Conservation (phyloP, 2,888 invertebrate species). For the Plemyria rubiginata region DNA sequence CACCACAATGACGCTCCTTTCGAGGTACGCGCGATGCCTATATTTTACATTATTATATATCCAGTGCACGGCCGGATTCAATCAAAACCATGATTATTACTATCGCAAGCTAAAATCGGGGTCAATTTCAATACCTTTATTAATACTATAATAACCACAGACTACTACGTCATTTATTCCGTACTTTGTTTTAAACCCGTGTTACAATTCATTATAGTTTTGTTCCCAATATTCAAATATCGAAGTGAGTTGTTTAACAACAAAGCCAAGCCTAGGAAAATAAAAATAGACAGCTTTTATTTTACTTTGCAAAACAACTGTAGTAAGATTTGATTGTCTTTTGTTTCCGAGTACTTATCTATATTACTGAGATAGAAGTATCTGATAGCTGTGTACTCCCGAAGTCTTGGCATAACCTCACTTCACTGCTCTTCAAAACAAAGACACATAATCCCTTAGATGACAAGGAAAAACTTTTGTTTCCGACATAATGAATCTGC, state of each 20-base stretch:
- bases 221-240: background rate
- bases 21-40: no score
- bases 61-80: no score
- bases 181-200: no score
- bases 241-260: background rate
- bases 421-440: slow-evolving; percentile 32
- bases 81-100: no score
- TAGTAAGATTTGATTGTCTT: background rate
- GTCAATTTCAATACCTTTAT: no score
- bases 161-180: no score
- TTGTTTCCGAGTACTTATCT: background rate
- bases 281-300: background rate
- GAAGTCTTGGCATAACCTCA: slow-evolving; percentile 7
- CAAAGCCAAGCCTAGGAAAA: no score
- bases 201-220: no score
- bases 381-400: background rate
- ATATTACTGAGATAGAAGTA: background rate
- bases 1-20: no score
- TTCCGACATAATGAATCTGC: slow-evolving; percentile 46
- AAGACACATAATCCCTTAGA: slow-evolving; percentile 41
- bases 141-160: no score
- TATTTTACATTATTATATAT: no score
- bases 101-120: no score
- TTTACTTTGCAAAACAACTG: background rate
- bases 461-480: slow-evolving; percentile 41